Conservation (phyloP, 2,113 vertebrate genomes). For the Gymnarchus niloticus region DNA sequence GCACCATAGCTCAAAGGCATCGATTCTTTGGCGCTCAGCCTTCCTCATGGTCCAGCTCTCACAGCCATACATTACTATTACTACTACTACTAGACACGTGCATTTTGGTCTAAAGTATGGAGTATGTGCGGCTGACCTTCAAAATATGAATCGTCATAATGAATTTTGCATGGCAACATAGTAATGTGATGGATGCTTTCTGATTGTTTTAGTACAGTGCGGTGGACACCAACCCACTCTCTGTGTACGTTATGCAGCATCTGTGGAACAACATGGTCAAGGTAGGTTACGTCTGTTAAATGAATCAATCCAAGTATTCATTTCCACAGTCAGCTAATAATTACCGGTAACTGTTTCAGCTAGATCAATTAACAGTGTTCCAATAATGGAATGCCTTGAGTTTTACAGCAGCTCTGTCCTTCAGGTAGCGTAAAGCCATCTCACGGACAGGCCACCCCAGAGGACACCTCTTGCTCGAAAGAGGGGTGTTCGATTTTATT, state of each 20-base stretch:
- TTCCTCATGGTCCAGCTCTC: too few species aligned
- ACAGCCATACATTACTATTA: too few species aligned
- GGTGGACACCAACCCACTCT: slow-evolving; percentile 62
- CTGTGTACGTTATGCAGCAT: slow-evolving; percentile 59
- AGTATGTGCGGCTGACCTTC: too few species aligned
- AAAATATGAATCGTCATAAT: background rate
- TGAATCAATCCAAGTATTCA: background rate
- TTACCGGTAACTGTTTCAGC: background rate
- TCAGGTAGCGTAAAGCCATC: background rate
- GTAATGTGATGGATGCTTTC: background rate
- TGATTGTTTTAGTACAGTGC: slow-evolving; percentile 55
- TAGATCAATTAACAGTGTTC: background rate
- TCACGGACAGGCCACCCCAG: background rate
- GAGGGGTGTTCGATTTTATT: background rate
- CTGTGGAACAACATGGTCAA: slow-evolving; percentile 59
- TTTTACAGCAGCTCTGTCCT: background rate
- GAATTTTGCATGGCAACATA: background rate
- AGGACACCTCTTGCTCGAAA: background rate
- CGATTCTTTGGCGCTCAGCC: too few species aligned
- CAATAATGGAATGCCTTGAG: background rate
- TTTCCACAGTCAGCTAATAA: background rate
- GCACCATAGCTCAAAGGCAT: too few species aligned
- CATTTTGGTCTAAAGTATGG: too few species aligned
- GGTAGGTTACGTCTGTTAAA: slow-evolving; percentile 40
- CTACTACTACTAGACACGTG: too few species aligned